A percentile compares a stretch with the other conserved stretches of the same genome.
phyloP scores from a whole-genome alignment of 2,888 invertebrate genomes.

The Acanthacorydalis orientalis region DNA sequence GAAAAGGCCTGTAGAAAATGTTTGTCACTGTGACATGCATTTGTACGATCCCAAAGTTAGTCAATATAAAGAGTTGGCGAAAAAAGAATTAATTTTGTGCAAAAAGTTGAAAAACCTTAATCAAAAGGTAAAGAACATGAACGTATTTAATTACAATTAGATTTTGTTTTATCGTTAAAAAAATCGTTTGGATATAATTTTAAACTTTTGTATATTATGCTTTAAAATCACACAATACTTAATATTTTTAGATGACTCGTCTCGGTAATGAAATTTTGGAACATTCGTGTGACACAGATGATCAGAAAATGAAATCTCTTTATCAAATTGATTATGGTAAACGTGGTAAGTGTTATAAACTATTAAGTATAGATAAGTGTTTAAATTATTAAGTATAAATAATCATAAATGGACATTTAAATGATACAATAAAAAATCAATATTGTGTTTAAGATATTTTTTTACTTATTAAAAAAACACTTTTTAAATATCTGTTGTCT shows the following conservation, averaged over 20 bases:
- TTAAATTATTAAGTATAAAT: not conserved
- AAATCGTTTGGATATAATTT: too few relatives aligned
- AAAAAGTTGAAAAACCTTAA: constrained; percentile 34
- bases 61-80: constrained; percentile 40
- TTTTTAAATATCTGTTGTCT: too few relatives aligned
- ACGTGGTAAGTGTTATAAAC: constrained; percentile 27
- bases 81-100: constrained; percentile 39
- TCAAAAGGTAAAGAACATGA: constrained; percentile 24
- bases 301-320: constrained; percentile 42
- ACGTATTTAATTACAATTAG: too few relatives aligned
- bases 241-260: constrained; percentile 34
- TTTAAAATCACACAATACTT: too few relatives aligned
- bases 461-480: too few relatives aligned
- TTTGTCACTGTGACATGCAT: constrained; percentile 47
- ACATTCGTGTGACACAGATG: constrained; percentile 42
- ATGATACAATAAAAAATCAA: too few relatives aligned
- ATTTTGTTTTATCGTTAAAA: too few relatives aligned
- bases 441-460: too few relatives aligned
- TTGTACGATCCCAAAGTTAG: constrained; percentile 39
- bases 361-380: not conserved
- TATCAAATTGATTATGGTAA: constrained; percentile 43
- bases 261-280: constrained; percentile 44
- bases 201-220: too few relatives aligned
- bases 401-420: not conserved
- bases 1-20: constrained; percentile 38